Percentiles rank a stretch among this genome's conserved stretches.
These are phyloP conservation scores for Drosophila teissieri DNA, from an alignment of 1,140 invertebrate genomes.

Conservation along the genomic window DNA sequence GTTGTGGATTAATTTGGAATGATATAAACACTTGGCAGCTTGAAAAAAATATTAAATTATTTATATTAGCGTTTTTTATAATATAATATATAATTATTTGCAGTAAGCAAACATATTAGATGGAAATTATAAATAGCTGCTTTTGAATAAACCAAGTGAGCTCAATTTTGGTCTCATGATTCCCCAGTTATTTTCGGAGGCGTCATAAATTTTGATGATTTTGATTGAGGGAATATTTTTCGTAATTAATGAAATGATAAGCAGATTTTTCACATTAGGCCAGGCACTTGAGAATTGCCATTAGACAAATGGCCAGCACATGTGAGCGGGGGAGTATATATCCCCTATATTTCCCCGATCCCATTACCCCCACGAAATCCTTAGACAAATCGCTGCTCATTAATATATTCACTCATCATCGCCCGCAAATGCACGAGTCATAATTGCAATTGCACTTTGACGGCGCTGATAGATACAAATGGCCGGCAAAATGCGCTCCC, in stretches of 20 bases:
- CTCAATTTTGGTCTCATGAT: constrained; percentile 6
- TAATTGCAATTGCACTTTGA: constrained; percentile 75
- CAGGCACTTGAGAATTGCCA: constrained; percentile 52
- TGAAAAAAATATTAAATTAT: background rate
- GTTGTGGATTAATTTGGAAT: background rate
- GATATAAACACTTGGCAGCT: background rate
- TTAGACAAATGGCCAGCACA: constrained; percentile 64
- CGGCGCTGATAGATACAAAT: constrained; percentile 78
- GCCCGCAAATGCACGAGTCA: constrained; percentile 67
- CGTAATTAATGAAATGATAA: constrained; percentile 71
- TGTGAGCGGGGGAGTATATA: constrained; percentile 17
- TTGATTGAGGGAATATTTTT: constrained; percentile 43
- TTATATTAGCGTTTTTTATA: no score
- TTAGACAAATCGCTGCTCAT: constrained; percentile 79
- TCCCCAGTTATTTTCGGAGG: constrained; percentile 6
- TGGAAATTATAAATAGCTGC: constrained; percentile 1
- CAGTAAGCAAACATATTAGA: no score
- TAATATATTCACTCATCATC: constrained; percentile 82
- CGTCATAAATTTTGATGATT: constrained; percentile 35
- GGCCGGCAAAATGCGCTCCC: constrained; percentile 22
- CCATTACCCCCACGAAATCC: constrained; percentile 13
- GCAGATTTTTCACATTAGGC: constrained; percentile 69
- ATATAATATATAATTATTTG: no score
- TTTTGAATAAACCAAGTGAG: background rate
- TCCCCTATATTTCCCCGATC: background rate